Evolutionary conservation across 2,113 vertebrate genomes (phyloP).

Genomic region (Myiopsitta monachus): DNA sequence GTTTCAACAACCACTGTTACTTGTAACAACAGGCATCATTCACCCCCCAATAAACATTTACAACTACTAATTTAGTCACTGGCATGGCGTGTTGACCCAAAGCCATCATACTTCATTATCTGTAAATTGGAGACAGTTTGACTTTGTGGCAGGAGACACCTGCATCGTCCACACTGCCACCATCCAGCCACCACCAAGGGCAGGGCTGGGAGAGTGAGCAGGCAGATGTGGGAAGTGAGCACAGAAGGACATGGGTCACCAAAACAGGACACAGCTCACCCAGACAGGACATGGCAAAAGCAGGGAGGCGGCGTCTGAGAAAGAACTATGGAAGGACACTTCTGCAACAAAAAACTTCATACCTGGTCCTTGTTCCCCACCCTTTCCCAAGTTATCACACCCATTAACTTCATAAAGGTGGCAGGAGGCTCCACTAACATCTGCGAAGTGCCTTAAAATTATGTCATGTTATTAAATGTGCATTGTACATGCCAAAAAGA

Average conservation of each 20-base stretch:
- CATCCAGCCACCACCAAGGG: background rate
- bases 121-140: background rate
- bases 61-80: background rate
- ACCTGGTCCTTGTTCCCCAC: background rate
- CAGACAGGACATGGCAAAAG: background rate
- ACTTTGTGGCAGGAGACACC: background rate
- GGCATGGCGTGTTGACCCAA: background rate
- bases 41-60: background rate
- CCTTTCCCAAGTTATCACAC: background rate
- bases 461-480: background rate
- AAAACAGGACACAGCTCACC: background rate
- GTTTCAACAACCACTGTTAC: background rate
- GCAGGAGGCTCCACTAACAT: background rate
- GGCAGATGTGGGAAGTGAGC: background rate
- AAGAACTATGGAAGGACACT: background rate
- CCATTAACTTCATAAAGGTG: background rate
- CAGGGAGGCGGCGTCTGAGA: background rate
- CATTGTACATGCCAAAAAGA: background rate
- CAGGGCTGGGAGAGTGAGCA: background rate
- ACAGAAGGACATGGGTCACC: background rate
- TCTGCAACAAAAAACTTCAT: background rate
- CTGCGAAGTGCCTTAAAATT: conserved; percentile 6
- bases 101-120: background rate
- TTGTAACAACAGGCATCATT: background rate
- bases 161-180: background rate